A percentile compares a stretch with the other conserved stretches of the same genome.
Evolutionary conservation across 2,888 invertebrate species (phyloP).

Genomic region (Pterostichus madidus): DNA sequence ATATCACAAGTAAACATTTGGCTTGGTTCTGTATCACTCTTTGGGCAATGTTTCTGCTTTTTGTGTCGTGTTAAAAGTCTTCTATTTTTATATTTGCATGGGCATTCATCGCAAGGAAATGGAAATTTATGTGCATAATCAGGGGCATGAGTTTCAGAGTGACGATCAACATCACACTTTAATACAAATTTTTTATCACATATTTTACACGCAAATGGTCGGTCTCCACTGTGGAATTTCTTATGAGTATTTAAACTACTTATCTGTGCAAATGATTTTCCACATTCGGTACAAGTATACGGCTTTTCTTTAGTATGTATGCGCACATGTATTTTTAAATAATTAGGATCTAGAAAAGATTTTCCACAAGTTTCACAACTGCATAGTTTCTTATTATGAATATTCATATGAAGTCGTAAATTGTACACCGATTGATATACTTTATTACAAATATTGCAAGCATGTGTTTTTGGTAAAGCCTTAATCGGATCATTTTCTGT

Average conservation of each 20-base stretch:
- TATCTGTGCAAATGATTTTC: constrained; percentile 27
- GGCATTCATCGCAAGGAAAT: not conserved
- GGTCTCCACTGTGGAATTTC: constrained; percentile 4
- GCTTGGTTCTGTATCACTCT: not conserved
- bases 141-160: constrained; percentile 75
- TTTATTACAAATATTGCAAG: constrained; percentile 57
- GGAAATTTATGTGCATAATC: constrained; percentile 6
- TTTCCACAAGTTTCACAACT: constrained; percentile 68
- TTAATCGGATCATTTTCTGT: not conserved
- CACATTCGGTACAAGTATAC: constrained; percentile 16
- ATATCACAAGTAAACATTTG: constrained; percentile 7
- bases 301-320: constrained; percentile 36
- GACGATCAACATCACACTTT: constrained; percentile 78
- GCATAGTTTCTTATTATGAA: constrained; percentile 74
- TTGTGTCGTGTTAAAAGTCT: not conserved
- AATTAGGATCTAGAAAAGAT: constrained; percentile 65
- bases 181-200: constrained; percentile 74
- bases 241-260: constrained; percentile 11
- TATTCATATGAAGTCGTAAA: constrained; percentile 72
- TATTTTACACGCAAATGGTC: constrained; percentile 3
- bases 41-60: not conserved
- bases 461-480: not conserved
- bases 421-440: constrained; percentile 6
- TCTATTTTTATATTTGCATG: not conserved
- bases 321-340: constrained; percentile 52